Conservation (phyloP, 2,113 vertebrate genomes). For the Naja naja region DNA sequence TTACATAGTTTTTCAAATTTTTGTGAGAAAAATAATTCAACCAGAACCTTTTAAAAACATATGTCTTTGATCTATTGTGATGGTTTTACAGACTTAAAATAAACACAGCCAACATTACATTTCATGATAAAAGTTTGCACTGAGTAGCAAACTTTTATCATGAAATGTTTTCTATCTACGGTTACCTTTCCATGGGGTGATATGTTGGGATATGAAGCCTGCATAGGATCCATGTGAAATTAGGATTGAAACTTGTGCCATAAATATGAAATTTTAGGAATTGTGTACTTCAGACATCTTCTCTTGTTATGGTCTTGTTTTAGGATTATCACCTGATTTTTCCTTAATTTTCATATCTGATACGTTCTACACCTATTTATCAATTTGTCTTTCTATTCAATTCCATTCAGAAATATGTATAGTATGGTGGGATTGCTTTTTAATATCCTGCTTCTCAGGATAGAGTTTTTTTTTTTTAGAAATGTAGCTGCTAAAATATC, state of each 20-base stretch:
- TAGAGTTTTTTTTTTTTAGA: constrained; percentile 2
- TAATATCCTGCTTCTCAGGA: background rate
- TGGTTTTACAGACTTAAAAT: background rate
- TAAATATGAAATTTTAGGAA: background rate
- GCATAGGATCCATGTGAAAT: background rate
- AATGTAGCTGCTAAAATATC: background rate
- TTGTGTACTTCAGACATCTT: background rate
- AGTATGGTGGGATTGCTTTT: background rate
- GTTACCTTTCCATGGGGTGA: background rate
- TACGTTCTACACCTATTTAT: background rate
- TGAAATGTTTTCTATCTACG: background rate
- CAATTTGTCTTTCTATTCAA: accelerated
- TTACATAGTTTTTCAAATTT: background rate
- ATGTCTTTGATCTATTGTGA: background rate
- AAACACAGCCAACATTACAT: background rate
- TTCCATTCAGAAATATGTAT: accelerated
- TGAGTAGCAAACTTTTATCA: too few species aligned
- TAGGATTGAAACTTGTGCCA: background rate
- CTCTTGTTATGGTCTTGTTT: background rate
- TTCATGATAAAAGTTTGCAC: background rate
- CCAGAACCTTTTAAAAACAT: background rate
- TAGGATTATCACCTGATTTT: background rate
- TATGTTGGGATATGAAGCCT: background rate
- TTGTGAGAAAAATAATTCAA: background rate
- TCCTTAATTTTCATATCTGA: background rate